Base-by-base conservation (phyloP, 2,113 vertebrate species). In the Pomatostomus ruficeps region DNA sequence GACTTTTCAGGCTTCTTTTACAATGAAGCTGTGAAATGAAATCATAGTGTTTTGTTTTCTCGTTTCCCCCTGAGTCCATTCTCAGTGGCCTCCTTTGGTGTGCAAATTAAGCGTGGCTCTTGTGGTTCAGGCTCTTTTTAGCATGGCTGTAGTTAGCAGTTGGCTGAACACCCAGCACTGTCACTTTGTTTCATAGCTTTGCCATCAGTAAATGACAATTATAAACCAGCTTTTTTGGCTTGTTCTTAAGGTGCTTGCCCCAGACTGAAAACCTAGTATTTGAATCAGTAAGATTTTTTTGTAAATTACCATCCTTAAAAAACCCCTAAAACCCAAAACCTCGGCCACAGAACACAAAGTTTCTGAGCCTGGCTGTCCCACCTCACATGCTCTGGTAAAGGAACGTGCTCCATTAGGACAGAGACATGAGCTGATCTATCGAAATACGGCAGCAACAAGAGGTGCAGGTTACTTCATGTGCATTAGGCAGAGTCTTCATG, bases 101-200 rank as follows among this genome's bases (percentile, higher is more conserved):
- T 76, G 54, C 48, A 94, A 93, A 93, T 90, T 62, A 74, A 77
- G 59, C 1, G 5, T 75, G 77, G 38, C 77, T 95, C 61, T 92
- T 95, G 77, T 76, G 87, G 84, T 84, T 95, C 84, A 91, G 73
- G 12, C 26, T 87, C 70, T 79, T 84, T 92, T 42, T 20, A 82
- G 70, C 8, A 4, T 68, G 70, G 73, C 84, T 93, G 57, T 79
- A 87, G 62, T 81, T 89, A 92, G 77, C 48, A 72, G 61, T 19
- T 92, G 84, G 86, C 95, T 75, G 43, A 91, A 84, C 65, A 94
- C 20, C 55, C 65, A 79, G 70, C 86, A 49, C 73, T 59, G 76
- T 88, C 82, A 19, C 72, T 83, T 84, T 57, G 28, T 81, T 94
- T 94, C 58, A 28, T 18, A 85, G 84, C 77, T 91, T 95, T 85